phyloP scores from a whole-genome alignment of 2,113 vertebrate genomes.

The Argyrosomus japonicus region DNA sequence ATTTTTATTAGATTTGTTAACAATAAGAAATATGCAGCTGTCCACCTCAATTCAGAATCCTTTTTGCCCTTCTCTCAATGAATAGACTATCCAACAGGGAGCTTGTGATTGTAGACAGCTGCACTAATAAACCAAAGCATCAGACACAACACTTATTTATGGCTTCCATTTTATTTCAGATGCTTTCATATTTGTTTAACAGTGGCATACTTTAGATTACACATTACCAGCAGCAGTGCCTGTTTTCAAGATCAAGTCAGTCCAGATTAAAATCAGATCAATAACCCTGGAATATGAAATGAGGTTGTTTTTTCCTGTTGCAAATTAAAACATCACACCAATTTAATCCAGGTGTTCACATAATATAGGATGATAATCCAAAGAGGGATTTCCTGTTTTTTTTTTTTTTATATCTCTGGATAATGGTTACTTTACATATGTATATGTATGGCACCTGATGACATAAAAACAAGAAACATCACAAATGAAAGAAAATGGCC shows the following conservation, averaged over 20 bases:
- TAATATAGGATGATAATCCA: background rate
- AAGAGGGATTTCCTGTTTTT: background rate
- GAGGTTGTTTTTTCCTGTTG: background rate
- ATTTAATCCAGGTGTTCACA: background rate
- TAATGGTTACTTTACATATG: background rate
- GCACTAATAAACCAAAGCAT: background rate
- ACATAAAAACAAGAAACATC: constrained; percentile 8
- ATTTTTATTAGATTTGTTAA: background rate
- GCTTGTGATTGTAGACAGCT: background rate
- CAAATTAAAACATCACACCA: background rate
- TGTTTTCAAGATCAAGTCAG: background rate
- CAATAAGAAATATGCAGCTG: background rate
- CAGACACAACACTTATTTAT: background rate
- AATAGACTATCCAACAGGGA: background rate
- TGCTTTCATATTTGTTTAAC: constrained; percentile 4
- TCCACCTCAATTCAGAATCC: background rate
- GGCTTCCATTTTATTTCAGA: constrained; percentile 23
- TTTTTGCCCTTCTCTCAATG: background rate
- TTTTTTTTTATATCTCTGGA: background rate
- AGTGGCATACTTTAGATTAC: background rate
- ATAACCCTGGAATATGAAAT: background rate
- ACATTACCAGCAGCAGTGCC: background rate
- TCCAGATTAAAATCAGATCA: background rate
- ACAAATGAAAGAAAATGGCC: constrained; percentile 9
- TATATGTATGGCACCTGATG: constrained; percentile 37